Percentiles rank a stretch among this genome's conserved stretches.
Evolutionary conservation across 1,140 invertebrate genomes (phyloP).

Genomic region (Drosophila nebulosa): DNA sequence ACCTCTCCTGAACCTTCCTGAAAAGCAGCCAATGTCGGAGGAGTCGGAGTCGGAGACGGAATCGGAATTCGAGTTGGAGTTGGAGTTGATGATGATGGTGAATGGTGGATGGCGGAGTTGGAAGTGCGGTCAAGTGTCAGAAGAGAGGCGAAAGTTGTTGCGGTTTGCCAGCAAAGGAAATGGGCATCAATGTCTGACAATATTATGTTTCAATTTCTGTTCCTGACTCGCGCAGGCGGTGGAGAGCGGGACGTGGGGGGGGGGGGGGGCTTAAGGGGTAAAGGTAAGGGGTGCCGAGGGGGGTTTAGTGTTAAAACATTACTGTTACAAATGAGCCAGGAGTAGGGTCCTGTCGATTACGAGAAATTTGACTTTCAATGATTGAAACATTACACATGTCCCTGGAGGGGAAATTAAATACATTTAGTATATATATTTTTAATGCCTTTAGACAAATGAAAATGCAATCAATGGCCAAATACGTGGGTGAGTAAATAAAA

Average conservation of each 20-base stretch:
- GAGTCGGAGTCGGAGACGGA: too few relatives aligned
- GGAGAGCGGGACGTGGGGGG: background rate
- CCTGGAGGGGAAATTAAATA: slow-evolving; percentile 17
- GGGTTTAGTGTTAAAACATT: too few relatives aligned
- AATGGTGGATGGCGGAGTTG: background rate
- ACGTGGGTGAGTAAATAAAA: background rate
- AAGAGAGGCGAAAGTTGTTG: slow-evolving; percentile 55
- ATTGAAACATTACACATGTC: slow-evolving; percentile 40
- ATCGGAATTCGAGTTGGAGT: background rate
- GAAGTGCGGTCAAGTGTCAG: slow-evolving; percentile 53
- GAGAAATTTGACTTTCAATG: slow-evolving; percentile 60
- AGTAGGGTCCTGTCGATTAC: background rate
- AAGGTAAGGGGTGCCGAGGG: background rate
- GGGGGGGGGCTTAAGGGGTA: too few relatives aligned
- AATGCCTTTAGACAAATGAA: background rate
- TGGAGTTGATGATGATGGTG: too few relatives aligned
- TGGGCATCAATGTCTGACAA: slow-evolving; percentile 77
- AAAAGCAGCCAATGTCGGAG: too few relatives aligned
- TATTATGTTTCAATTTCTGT: slow-evolving; percentile 74
- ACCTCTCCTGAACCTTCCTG: slow-evolving; percentile 48
- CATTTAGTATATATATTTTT: background rate
- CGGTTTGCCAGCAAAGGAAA: slow-evolving; percentile 63
- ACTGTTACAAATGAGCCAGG: slow-evolving; percentile 40
- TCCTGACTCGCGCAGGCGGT: background rate
- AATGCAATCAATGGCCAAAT: too few relatives aligned